Base-by-base conservation (phyloP, 2,888 invertebrate species). In the Erebia palarica region DNA sequence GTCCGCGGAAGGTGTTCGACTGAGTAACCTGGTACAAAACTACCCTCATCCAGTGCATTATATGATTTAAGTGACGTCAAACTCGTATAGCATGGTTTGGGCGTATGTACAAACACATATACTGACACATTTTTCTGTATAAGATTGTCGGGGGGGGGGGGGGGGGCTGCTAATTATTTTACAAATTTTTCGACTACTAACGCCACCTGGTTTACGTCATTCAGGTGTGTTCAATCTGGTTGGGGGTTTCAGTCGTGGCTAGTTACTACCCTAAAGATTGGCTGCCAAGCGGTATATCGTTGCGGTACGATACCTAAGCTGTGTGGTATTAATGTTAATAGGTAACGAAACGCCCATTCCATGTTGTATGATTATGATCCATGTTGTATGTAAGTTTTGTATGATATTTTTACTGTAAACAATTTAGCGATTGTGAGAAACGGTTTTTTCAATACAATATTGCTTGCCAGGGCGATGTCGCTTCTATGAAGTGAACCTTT, bases 11-110 rank as follows among this genome's bases (percentile, higher is more conserved):
- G 81, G 78, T 73, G 75, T 77, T 82, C 44, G 89, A 91, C 87
- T 89, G 86, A 88, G 76, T 80, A 81, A 85, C 79, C 87, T 84
- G 90, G 89, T 91, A 91, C 90, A 90, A 89, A 90, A 83, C 82
- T 85, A 89, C 86, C 86, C 87, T 89, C 89, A 87, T 83, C 80
- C 89, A 88, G 90, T 90, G 89, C 89, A 89, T 90, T 91, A 87
- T 86, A 84, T 86, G 78, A 78, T 89, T 89, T 88, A 89, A 86
- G 87, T 86, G 57, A 63, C 70, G 61, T 53, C 61, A 80, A 84
- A 66, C 58, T 8, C 63, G 59, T 68, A 36, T 49, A 71, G 60
- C 71, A 68, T 59, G 58, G 67, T 44, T 36, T 65, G 18, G 44
- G 69, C 61, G 68, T 44, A 14, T 7, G 18, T 21, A 21, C 9